Evolutionary conservation across 2,797 vertebrate species (phyloP).

Genomic region (Urophycis tenuis): DNA sequence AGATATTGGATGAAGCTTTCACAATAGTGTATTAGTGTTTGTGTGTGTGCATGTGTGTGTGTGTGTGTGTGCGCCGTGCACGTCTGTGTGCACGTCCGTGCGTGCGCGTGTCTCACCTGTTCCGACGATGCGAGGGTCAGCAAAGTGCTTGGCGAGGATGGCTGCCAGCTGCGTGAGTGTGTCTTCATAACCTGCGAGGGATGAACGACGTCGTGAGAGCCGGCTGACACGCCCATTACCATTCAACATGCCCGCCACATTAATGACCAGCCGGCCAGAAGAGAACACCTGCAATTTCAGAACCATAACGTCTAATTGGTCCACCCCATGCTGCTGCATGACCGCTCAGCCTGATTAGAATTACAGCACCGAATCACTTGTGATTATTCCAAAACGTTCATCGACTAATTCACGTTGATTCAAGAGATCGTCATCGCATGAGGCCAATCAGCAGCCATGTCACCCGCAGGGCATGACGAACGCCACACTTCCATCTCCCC

Average conservation of each 20-base stretch:
- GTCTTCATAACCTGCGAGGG: slow-evolving; percentile 83
- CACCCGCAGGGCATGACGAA: no score
- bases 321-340: no score
- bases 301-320: no score
- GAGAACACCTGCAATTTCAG: background rate
- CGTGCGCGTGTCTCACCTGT: slow-evolving; percentile 73
- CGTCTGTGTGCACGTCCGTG: background rate
- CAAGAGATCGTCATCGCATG: background rate
- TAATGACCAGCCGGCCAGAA: background rate
- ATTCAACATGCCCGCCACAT: background rate
- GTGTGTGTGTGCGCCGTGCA: no score
- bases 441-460: background rate
- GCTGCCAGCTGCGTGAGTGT: slow-evolving; percentile 87
- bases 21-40: no score
- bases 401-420: background rate
- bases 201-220: background rate
- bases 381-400: background rate
- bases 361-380: background rate
- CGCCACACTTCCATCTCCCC: no score
- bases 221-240: background rate
- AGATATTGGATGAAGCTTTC: no score
- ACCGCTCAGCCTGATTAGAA: background rate
- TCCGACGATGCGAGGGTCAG: slow-evolving; percentile 89
- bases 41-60: background rate
- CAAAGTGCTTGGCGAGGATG: slow-evolving; percentile 94